These are phyloP conservation scores for Grapholita molesta DNA, from an alignment of 1,140 invertebrate species.

Conservation along the genomic window DNA sequence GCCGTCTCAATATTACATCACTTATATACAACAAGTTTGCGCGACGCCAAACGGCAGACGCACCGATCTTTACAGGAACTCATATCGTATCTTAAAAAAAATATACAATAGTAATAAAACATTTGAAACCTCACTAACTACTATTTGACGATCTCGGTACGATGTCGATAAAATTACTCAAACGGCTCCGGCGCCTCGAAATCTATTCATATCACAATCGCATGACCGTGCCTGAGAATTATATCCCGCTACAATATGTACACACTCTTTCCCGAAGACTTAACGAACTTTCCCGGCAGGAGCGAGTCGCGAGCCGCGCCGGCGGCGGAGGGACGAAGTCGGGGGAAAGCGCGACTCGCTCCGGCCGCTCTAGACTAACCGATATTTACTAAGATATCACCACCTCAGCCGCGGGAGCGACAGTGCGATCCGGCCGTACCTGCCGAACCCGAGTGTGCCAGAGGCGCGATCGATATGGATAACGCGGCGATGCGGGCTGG, in stretches of 20 bases:
- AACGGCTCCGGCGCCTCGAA: slow-evolving; percentile 69
- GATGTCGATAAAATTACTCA: slow-evolving; percentile 69
- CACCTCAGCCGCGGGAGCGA: slow-evolving; percentile 44
- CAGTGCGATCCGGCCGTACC: slow-evolving; percentile 36
- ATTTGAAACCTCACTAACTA: slow-evolving; percentile 78
- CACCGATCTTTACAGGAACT: slow-evolving; percentile 73
- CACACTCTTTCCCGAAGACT: slow-evolving; percentile 65
- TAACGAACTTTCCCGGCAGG: slow-evolving; percentile 32
- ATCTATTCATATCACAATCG: slow-evolving; percentile 77
- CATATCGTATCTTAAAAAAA: slow-evolving; percentile 76
- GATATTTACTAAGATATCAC: slow-evolving; percentile 52
- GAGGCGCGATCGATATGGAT: slow-evolving; percentile 58
- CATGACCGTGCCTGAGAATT: slow-evolving; percentile 74
- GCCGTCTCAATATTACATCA: slow-evolving; percentile 45
- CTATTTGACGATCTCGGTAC: slow-evolving; percentile 70
- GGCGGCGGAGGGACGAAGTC: slow-evolving; percentile 11
- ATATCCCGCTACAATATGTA: slow-evolving; percentile 74
- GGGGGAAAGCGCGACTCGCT: slow-evolving; percentile 20
- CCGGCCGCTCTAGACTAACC: slow-evolving; percentile 47
- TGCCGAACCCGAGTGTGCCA: slow-evolving; percentile 49
- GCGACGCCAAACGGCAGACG: slow-evolving; percentile 42
- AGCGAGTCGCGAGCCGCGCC: slow-evolving; percentile 24
- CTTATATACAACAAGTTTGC: slow-evolving; percentile 70
- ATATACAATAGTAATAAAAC: slow-evolving; percentile 77
- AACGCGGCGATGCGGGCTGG: slow-evolving; percentile 29